Evolutionary conservation across 2,113 vertebrate genomes (phyloP).

Genomic region (Pelecanoides urinatrix): DNA sequence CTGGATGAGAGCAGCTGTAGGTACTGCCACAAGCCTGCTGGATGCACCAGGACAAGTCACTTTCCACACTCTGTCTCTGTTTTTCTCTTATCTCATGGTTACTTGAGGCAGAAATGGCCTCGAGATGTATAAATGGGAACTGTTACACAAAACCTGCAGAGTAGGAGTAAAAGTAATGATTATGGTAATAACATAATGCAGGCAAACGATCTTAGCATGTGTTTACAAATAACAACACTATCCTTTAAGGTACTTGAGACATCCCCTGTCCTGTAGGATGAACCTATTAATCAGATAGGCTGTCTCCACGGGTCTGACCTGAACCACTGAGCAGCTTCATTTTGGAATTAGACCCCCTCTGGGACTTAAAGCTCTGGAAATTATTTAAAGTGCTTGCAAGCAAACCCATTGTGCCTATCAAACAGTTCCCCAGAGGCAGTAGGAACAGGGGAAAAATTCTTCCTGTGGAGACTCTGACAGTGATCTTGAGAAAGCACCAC

Average conservation of each 20-base stretch:
- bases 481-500: constrained; percentile 28
- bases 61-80: background rate
- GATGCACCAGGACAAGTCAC: background rate
- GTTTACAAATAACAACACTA: constrained; percentile 39
- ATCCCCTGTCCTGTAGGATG: background rate
- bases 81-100: background rate
- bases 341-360: constrained; percentile 30
- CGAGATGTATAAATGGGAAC: background rate
- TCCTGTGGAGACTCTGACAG: constrained; percentile 21
- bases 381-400: constrained; percentile 60
- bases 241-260: background rate
- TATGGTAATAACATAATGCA: constrained; percentile 12
- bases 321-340: constrained; percentile 5
- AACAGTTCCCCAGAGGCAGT: constrained; percentile 15
- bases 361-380: constrained; percentile 42
- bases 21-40: background rate
- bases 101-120: background rate
- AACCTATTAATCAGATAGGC: background rate
- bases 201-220: background rate
- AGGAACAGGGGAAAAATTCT: background rate
- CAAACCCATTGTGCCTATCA: constrained; percentile 54
- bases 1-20: background rate
- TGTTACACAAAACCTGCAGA: background rate
- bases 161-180: constrained; percentile 6
- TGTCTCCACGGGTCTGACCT: constrained; percentile 2